Evolutionary conservation across 23 tunicate species (phyloP).

Genomic region (Oikopleura dioica): DNA sequence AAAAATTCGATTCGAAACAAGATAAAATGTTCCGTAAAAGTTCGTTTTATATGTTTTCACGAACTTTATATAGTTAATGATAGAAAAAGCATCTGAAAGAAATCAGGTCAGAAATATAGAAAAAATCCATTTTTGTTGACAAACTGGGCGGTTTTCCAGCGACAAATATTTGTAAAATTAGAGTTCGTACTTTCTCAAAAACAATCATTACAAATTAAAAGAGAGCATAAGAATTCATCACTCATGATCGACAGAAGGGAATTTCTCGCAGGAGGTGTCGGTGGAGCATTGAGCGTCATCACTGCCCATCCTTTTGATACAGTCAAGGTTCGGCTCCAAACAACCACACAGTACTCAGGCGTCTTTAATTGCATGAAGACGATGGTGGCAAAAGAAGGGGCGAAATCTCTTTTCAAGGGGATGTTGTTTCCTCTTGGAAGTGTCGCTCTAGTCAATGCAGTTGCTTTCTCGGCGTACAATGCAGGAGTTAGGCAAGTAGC

Average conservation of each 20-base stretch:
- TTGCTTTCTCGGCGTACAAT: background rate
- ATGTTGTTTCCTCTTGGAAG: background rate
- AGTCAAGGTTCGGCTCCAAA: background rate
- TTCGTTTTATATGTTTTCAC: too few species aligned
- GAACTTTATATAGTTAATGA: too few species aligned
- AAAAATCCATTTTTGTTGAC: too few species aligned
- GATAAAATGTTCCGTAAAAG: too few species aligned
- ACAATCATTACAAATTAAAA: too few species aligned
- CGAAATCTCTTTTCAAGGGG: background rate
- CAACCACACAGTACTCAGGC: background rate
- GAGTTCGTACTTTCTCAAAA: too few species aligned
- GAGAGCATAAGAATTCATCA: background rate
- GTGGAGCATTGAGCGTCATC: background rate
- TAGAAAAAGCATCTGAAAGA: too few species aligned
- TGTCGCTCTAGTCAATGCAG: background rate
- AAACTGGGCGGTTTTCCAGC: too few species aligned
- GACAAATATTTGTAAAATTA: too few species aligned
- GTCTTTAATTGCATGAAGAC: background rate
- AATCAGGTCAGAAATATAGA: too few species aligned
- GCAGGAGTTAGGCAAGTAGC: background rate
- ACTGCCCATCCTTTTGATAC: background rate
- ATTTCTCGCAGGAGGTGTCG: background rate
- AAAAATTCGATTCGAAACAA: too few species aligned
- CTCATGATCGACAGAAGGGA: background rate
- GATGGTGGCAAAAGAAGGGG: background rate